These are phyloP conservation scores for Apis mellifera DNA, from an alignment of 1,140 invertebrate species.

Conservation along the genomic window Amel_HAv3.1 CM009945.2:977501-978000, in stretches of 20 bases:
- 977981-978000: too few species aligned
- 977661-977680: neutral
- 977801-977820: neutral
- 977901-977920: too few species aligned
- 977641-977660: conserved; percentile 4
- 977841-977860: conserved; percentile 14
- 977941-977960: too few species aligned
- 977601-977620: neutral
- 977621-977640: conserved; percentile 20
- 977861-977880: neutral
- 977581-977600: conserved; percentile 9
- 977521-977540: too few species aligned
- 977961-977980: too few species aligned
- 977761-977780: neutral
- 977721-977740: neutral
- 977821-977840: neutral
- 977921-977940: too few species aligned
- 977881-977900: too few species aligned
- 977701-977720: neutral
- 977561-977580: neutral
- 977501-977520: neutral
- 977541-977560: neutral
- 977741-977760: neutral
- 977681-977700: conserved; percentile 4
- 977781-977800: neutral